Base-by-base conservation (phyloP, 23 tunicate species). In the Clavelina lepadiformis region DNA sequence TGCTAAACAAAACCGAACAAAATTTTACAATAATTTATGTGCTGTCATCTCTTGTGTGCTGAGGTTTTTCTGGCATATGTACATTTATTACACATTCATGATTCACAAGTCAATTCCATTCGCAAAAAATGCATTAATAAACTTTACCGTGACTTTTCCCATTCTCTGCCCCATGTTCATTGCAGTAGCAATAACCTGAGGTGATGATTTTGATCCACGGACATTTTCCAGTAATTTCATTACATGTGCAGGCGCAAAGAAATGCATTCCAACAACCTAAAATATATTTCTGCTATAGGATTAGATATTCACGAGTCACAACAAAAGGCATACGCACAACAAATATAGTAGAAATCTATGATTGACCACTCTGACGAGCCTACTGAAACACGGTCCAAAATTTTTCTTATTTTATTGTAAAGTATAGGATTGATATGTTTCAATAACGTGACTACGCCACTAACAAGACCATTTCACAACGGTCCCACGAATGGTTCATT, bases 201-300 rank as follows among this genome's bases (percentile, higher is more conserved):
- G 67, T 1, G 95, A 86, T 19, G 95, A 62, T 49, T 58, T 73
- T 25, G 33, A 20, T 0, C 86, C 86, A 2, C 57, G 33, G 30
- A 86, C 72, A 73, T 79, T 86, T 31, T 86, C 95, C 75, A 86
- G 35, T 22, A 86, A 53, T 35, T 50, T 38, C 95, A 86, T 86
- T 28, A 75, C 21, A 55, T 86, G 78, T 36, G 95, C 95, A 18
- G 95, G 95, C 11, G 86, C 86, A 62, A 86, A 86, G 47, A 86
- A 86, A 47, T 86, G 95, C 95, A 79, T 86, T 13, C 95, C 95
- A 1, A 79, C 69, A 0, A 77, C 83, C 83, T 77, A 34, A 2
- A 22, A 30, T 33, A 38, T 8, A 8, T 41, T 41, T 8, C 49
- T 41, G 49, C n/a, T n/a, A n/a, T n/a, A n/a, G n/a, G n/a, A n/a